Percentiles rank a stretch among this genome's conserved stretches.
These are phyloP conservation scores for Anser brachyrhynchus DNA, from an alignment of 2,113 vertebrate genomes.

Conservation along the genomic window DNA sequence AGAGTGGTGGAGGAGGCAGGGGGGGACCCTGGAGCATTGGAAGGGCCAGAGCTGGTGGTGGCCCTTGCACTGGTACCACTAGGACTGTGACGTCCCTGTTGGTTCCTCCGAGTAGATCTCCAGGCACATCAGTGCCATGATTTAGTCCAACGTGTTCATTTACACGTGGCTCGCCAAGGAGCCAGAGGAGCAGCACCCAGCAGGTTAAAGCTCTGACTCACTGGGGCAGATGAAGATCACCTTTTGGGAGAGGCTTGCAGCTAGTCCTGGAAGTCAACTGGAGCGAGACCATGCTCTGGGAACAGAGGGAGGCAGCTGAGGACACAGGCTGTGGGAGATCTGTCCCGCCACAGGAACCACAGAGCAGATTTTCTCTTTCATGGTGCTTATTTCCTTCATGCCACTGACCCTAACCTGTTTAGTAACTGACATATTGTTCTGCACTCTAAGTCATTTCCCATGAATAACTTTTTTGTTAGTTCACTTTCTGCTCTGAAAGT, in stretches of 20 bases:
- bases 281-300: not conserved
- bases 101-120: not conserved
- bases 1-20: not conserved
- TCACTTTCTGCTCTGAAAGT: not conserved
- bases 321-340: not conserved
- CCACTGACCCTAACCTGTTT: constrained; percentile 22
- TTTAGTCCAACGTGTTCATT: not conserved
- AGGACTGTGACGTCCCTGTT: rapidly evolving
- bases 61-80: not conserved
- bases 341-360: constrained; percentile 2
- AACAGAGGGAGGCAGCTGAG: not conserved
- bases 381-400: not conserved
- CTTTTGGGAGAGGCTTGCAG: not conserved
- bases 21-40: not conserved
- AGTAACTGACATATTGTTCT: not conserved
- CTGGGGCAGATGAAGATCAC: not conserved
- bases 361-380: not conserved
- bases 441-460: not conserved
- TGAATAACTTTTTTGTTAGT: not conserved
- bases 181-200: not conserved
- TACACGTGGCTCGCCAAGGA: rapidly evolving
- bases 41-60: not conserved
- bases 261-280: not conserved
- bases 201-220: not conserved
- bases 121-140: not conserved